These are phyloP conservation scores for Tauraco hartlaubi DNA, from an alignment of 2,797 vertebrate species.

Conservation along the genomic window DNA sequence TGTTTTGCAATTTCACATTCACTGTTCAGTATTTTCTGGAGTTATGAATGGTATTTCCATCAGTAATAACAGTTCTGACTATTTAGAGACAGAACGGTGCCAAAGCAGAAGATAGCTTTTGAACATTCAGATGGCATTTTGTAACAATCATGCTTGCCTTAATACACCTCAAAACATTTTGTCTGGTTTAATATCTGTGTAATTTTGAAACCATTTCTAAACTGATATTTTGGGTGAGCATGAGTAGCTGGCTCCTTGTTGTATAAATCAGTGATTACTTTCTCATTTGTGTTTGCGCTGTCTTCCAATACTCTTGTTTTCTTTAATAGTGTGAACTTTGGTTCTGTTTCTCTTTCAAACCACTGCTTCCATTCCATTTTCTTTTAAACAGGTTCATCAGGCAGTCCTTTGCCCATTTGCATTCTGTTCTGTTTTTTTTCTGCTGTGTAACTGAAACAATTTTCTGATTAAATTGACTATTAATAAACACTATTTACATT, in stretches of 20 bases:
- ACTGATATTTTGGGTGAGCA: not conserved
- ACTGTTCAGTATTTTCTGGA: constrained; percentile 23
- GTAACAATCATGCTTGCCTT: constrained; percentile 22
- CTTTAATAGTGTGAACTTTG: not conserved
- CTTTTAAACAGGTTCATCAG: not conserved
- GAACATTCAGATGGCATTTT: not conserved
- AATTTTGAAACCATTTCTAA: constrained; percentile 20
- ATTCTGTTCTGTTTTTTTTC: not conserved
- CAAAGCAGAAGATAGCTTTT: not conserved
- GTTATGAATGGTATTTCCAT: constrained; percentile 40
- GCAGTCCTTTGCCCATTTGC: not conserved
- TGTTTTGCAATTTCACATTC: constrained; percentile 11
- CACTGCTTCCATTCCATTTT: not conserved
- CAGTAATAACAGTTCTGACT: not conserved
- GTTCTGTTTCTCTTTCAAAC: not conserved
- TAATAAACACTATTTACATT: constrained; percentile 13
- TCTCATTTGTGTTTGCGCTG: not conserved
- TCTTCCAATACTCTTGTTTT: not conserved
- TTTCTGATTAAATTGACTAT: not conserved
- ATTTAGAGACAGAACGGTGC: not conserved
- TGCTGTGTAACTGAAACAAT: not conserved
- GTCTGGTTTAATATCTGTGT: not conserved
- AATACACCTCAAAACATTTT: not conserved
- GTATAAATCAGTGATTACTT: not conserved
- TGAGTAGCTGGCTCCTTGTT: not conserved